phyloP scores from a whole-genome alignment of 2,888 invertebrate species.

The Lithophane ornitopus region DNA sequence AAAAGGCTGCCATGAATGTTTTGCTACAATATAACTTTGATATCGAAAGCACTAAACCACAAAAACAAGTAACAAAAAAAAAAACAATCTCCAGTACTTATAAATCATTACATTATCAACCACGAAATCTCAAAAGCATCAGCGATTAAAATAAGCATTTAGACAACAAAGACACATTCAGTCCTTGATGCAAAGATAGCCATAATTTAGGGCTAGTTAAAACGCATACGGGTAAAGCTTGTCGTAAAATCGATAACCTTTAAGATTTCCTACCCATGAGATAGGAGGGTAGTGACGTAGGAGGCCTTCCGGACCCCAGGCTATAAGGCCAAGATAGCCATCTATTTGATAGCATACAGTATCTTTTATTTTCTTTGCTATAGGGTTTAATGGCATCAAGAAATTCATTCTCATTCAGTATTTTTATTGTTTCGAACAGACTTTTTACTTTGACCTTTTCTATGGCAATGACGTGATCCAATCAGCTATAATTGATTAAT shows the following conservation, averaged over 20 bases:
- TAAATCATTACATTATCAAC: slow-evolving; percentile 1
- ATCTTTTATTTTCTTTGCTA: slow-evolving; percentile 47
- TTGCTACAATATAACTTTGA: no score
- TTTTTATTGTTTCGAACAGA: slow-evolving; percentile 19
- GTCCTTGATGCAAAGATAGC: slow-evolving; percentile 45
- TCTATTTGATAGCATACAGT: slow-evolving; percentile 45
- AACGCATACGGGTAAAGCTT: slow-evolving; percentile 41
- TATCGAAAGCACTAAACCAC: not conserved
- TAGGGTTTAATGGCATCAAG: slow-evolving; percentile 40
- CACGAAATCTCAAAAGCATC: slow-evolving; percentile 31
- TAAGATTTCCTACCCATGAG: slow-evolving; percentile 47
- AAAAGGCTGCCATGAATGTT: no score
- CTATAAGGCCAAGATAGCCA: slow-evolving; percentile 52
- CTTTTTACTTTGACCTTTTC: slow-evolving; percentile 46
- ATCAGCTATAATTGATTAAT: slow-evolving; percentile 38
- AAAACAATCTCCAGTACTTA: not conserved
- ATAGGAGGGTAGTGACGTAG: slow-evolving; percentile 40
- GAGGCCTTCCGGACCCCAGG: slow-evolving; percentile 48
- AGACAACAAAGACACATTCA: slow-evolving; percentile 51
- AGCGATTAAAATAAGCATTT: slow-evolving; percentile 45
- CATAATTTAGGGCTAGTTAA: slow-evolving; percentile 27
- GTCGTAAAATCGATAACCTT: slow-evolving; percentile 61
- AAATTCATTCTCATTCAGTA: slow-evolving; percentile 38
- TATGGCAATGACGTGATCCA: slow-evolving; percentile 24
- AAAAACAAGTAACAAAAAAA: not conserved